Percentiles rank a stretch among this genome's conserved stretches.
Conservation (phyloP, 2,888 invertebrate genomes). For the Caenorhabditis angaria region DNA sequence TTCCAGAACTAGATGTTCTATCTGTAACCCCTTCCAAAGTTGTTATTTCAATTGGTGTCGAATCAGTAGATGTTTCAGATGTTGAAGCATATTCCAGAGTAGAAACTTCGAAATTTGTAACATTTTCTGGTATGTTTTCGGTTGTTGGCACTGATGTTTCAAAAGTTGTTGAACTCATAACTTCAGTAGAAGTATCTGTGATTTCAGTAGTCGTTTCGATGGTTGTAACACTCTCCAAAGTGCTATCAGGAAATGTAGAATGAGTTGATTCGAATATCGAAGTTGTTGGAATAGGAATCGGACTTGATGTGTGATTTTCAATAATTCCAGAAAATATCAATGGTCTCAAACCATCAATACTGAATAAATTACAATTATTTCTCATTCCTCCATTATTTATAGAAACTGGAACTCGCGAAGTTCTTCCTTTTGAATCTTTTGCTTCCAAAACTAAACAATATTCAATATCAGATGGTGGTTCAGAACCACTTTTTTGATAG, state of each 20-base stretch:
- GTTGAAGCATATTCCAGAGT: background rate
- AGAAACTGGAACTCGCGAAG: conserved; percentile 42
- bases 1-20: conserved; percentile 1
- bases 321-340: too few relatives aligned
- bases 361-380: conserved; percentile 29
- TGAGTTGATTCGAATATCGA: background rate
- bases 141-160: background rate
- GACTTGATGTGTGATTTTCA: conserved; percentile 16
- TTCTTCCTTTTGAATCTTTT: conserved; percentile 33
- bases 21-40: conserved; percentile 5
- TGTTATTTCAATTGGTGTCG: background rate
- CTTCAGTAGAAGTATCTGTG: conserved; percentile 5
- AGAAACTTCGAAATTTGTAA: background rate
- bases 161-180: background rate
- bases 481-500: conserved; percentile 25
- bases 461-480: conserved; percentile 25
- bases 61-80: conserved; percentile 1
- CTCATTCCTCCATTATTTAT: conserved; percentile 43
- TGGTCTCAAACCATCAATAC: conserved; percentile 12
- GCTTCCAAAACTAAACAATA: conserved; percentile 49
- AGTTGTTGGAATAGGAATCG: conserved; percentile 11
- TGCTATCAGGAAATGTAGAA: background rate
- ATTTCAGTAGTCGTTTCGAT: background rate
- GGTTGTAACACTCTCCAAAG: background rate
- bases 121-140: background rate